Evolutionary conservation across 2,888 invertebrate species (phyloP).

Genomic region (Monopis laevigella): DNA sequence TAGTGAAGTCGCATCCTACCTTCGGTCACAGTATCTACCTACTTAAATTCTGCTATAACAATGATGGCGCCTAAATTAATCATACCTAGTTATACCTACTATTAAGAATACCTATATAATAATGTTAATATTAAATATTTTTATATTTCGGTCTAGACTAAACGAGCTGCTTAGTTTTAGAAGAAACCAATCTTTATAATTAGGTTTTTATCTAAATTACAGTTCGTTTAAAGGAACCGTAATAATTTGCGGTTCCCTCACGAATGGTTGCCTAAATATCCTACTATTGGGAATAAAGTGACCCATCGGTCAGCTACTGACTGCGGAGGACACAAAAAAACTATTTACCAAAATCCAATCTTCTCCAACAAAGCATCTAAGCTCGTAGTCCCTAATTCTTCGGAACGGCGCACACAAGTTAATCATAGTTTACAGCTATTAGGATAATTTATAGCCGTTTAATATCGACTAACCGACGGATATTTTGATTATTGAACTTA

Average conservation of each 20-base stretch:
- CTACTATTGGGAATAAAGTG: conserved; percentile 15
- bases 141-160: conserved; percentile 8
- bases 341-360: conserved; percentile 14
- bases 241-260: conserved; percentile 22
- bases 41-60: too few relatives aligned
- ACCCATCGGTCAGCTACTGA: conserved; percentile 28
- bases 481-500: conserved; percentile 59
- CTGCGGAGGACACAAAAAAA: conserved; percentile 10
- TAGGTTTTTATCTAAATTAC: conserved; percentile 23
- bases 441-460: conserved; percentile 64
- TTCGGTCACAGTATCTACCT: too few relatives aligned
- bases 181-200: conserved; percentile 1
- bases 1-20: too few relatives aligned
- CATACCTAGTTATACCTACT: too few relatives aligned
- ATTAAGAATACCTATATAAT: too few relatives aligned
- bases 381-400: conserved; percentile 20
- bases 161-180: conserved; percentile 3
- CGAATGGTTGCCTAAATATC: conserved; percentile 27
- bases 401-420: conserved; percentile 29
- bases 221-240: conserved; percentile 21
- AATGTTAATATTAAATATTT: too few relatives aligned
- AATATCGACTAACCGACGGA: conserved; percentile 49
- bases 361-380: conserved; percentile 26
- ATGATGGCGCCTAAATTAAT: too few relatives aligned
- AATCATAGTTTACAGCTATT: conserved; percentile 52